phyloP scores from a whole-genome alignment of 2,113 vertebrate species.

The Castor canadensis region DNA sequence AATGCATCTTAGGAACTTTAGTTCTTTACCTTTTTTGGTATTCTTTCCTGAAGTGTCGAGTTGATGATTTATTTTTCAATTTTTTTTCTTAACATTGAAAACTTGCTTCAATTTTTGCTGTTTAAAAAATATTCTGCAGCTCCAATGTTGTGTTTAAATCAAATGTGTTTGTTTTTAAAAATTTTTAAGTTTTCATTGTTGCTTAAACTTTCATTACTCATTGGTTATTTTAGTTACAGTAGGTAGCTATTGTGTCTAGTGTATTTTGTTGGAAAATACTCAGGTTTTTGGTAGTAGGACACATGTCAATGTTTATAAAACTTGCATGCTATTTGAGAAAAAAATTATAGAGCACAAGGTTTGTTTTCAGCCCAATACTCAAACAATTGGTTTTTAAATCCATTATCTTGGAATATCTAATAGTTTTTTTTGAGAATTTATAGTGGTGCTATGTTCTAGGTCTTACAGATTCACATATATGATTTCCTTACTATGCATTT shows the following conservation, averaged over 20 bases:
- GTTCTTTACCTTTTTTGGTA: neutral
- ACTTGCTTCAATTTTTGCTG: neutral
- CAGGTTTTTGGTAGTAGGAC: neutral
- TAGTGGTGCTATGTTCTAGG: neutral
- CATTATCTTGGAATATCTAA: slow-evolving; percentile 6
- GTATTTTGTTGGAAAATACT: neutral
- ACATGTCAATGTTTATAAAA: neutral
- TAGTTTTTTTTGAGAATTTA: neutral
- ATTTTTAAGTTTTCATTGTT: neutral
- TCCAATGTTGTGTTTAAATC: neutral
- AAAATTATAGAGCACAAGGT: neutral
- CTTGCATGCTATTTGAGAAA: neutral
- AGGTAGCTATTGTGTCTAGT: neutral
- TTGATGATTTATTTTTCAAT: slow-evolving; percentile 24
- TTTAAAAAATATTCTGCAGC: neutral
- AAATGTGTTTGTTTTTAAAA: neutral
- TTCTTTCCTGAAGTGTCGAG: neutral
- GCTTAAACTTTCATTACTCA: neutral
- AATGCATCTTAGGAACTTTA: neutral
- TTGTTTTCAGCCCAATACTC: neutral
- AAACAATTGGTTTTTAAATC: neutral
- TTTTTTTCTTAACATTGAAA: neutral
- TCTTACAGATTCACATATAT: neutral
- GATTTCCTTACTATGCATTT: neutral
- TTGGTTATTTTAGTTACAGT: neutral